Conservation (phyloP, 2,888 invertebrate genomes). For the Eupithecia abbreviata region DNA sequence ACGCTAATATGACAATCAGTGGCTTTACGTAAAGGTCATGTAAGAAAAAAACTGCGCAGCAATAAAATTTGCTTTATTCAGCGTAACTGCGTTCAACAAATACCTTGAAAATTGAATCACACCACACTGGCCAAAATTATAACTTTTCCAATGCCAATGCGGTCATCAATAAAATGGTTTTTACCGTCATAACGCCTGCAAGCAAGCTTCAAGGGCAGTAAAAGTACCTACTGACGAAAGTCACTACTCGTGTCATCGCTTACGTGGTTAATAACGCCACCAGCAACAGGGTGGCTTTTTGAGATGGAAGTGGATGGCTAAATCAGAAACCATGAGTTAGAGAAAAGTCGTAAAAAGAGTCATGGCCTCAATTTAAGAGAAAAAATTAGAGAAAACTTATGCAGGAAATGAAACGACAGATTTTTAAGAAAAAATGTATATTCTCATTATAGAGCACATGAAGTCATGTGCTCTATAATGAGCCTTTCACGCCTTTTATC, state of each 20-base stretch:
- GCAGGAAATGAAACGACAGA: too few species aligned
- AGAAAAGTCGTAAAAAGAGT: too few species aligned
- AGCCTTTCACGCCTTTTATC: too few species aligned
- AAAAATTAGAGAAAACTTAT: too few species aligned
- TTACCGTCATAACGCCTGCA: constrained; percentile 27
- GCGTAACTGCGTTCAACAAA: constrained; percentile 30
- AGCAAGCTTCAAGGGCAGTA: constrained; percentile 35
- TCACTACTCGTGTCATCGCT: neutral
- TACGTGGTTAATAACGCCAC: neutral
- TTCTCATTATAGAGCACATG: too few species aligned
- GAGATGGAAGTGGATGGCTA: too few species aligned
- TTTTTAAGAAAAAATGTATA: too few species aligned
- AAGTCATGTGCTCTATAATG: too few species aligned
- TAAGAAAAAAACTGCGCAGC: constrained; percentile 34
- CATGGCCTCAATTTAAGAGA: too few species aligned
- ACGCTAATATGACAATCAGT: constrained; percentile 40
- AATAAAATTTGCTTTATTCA: constrained; percentile 40
- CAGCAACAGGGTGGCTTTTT: too few species aligned
- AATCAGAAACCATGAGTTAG: too few species aligned
- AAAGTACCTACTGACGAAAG: constrained; percentile 31
- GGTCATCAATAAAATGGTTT: constrained; percentile 39
- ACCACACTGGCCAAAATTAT: constrained; percentile 27
- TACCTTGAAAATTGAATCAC: constrained; percentile 40
- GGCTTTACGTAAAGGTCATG: neutral
- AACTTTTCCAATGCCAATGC: constrained; percentile 42